phyloP scores from a whole-genome alignment of 2,113 vertebrate species.

The Rana temporaria region DNA sequence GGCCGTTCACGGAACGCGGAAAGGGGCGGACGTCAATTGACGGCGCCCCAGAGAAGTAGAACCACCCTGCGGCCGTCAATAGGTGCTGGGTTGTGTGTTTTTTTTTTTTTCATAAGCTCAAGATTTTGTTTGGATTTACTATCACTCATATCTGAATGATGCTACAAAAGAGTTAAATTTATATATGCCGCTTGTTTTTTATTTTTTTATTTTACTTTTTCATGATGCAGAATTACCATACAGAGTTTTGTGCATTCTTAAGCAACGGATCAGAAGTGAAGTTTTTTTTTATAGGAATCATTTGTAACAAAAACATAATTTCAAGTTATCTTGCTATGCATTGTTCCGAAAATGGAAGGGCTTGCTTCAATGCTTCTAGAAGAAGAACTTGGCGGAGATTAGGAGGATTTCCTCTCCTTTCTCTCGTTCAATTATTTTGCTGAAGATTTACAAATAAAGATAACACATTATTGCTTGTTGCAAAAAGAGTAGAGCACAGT shows the following conservation, averaged over 20 bases:
- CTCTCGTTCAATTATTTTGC: constrained; percentile 42
- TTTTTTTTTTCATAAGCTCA: too few species aligned
- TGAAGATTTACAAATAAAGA: constrained; percentile 52
- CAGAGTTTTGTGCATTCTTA: not conserved
- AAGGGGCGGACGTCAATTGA: too few species aligned
- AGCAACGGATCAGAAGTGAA: constrained; percentile 18
- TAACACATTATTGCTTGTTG: constrained; percentile 21
- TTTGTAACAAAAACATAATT: constrained; percentile 49
- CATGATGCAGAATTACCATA: not conserved
- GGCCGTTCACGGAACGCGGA: too few species aligned
- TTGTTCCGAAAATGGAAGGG: constrained; percentile 48
- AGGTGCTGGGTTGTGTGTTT: too few species aligned
- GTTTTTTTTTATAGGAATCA: constrained; percentile 13
- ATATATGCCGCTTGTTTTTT: not conserved
- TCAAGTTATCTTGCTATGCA: constrained; percentile 35
- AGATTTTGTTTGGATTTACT: too few species aligned
- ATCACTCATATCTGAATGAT: too few species aligned
- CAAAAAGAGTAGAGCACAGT: not conserved
- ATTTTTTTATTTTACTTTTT: too few species aligned
- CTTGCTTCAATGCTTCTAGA: constrained; percentile 42
- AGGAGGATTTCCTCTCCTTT: constrained; percentile 42
- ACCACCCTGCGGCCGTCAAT: too few species aligned
- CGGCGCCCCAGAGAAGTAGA: too few species aligned
- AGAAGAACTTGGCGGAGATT: constrained; percentile 26
- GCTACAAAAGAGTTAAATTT: not conserved